These are phyloP conservation scores for Phalacrocorax carbo DNA, from an alignment of 2,113 vertebrate species.

Conservation along the genomic window DNA sequence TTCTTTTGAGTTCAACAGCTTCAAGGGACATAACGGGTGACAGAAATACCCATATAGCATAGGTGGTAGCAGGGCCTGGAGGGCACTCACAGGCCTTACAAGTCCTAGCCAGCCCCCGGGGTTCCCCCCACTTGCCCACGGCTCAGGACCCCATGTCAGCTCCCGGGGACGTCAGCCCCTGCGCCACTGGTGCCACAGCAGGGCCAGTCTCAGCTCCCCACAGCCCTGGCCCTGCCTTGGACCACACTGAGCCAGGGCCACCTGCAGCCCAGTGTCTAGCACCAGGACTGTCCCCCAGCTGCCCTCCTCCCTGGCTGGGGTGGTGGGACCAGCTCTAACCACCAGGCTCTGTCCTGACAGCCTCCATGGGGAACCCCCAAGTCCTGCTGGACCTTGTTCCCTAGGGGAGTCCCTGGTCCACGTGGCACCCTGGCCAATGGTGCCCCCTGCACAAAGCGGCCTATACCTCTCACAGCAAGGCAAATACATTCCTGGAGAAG, in stretches of 20 bases:
- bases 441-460: not conserved
- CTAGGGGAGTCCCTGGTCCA: not conserved
- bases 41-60: not conserved
- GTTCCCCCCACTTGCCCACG: accelerated
- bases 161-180: accelerated
- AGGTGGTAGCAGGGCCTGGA: not conserved
- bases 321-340: accelerated
- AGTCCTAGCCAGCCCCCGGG: accelerated
- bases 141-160: not conserved
- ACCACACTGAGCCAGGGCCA: not conserved
- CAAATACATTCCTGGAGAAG: not conserved
- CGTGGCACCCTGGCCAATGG: accelerated
- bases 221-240: not conserved
- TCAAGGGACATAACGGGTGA: not conserved
- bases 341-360: not conserved
- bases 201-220: not conserved
- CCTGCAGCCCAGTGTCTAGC: not conserved
- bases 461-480: not conserved
- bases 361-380: accelerated
- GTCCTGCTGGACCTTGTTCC: not conserved
- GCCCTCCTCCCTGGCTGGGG: not conserved
- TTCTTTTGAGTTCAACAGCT: not conserved
- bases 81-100: not conserved
- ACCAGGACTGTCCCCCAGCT: not conserved
- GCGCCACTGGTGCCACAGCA: not conserved